These are phyloP conservation scores for Blomia tropicalis DNA, from an alignment of 2,888 invertebrate species.

Conservation along the genomic window DNA sequence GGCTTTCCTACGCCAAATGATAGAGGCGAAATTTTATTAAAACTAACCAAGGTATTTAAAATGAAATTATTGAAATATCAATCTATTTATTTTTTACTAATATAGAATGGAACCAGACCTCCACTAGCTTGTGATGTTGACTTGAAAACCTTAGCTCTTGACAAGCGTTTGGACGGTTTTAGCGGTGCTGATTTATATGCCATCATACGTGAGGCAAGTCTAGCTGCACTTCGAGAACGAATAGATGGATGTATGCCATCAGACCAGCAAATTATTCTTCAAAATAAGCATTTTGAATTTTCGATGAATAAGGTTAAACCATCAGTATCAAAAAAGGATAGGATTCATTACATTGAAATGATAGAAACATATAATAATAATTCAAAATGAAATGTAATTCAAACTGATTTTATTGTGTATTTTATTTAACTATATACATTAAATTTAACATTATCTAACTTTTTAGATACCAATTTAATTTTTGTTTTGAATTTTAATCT, in stretches of 20 bases:
- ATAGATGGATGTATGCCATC: conserved; percentile 38
- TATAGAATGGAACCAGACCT: conserved; percentile 63
- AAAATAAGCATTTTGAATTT: conserved; percentile 52
- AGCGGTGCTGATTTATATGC: conserved; percentile 88
- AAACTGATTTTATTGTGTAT: too few species aligned
- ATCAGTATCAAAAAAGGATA: conserved; percentile 49
- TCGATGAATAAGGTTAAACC: conserved; percentile 66
- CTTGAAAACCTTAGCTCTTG: conserved; percentile 49
- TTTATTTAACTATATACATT: too few species aligned
- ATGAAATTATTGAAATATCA: not conserved
- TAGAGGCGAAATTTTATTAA: conserved; percentile 67
- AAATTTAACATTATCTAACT: not conserved
- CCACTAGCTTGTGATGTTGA: conserved; percentile 57
- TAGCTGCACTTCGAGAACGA: conserved; percentile 58
- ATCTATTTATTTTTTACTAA: conserved; percentile 26
- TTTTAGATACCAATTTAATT: not conserved
- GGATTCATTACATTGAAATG: conserved; percentile 15
- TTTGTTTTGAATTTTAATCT: not conserved
- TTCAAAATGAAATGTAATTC: too few species aligned
- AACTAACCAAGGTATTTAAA: conserved; percentile 53
- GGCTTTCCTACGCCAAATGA: conserved; percentile 65
- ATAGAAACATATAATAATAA: not conserved
- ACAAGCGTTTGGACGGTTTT: conserved; percentile 54
- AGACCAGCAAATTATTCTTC: conserved; percentile 38
- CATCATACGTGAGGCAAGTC: conserved; percentile 68